Percentiles rank a stretch among this genome's conserved stretches.
phyloP scores from a whole-genome alignment of 23 tunicate genomes.

The Trididemnum miniatum region DNA sequence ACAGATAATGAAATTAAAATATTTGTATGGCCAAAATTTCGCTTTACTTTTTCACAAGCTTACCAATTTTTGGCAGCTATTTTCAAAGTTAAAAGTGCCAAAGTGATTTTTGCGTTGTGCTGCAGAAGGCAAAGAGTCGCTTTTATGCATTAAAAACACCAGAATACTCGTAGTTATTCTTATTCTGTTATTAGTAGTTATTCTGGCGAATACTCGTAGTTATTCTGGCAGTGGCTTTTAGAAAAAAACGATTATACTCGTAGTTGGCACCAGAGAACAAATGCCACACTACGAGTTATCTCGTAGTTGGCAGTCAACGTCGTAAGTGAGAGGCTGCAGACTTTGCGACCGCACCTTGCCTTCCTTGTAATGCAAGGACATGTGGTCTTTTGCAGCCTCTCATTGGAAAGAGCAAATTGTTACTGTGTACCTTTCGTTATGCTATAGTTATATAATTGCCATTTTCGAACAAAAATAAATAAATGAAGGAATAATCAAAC shows the following conservation, averaged over 20 bases:
- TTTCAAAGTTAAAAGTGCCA: conserved; percentile 16
- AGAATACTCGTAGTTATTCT: conserved; percentile 12
- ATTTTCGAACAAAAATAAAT: too few relatives aligned
- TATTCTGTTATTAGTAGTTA: not conserved
- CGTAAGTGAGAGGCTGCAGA: too few relatives aligned
- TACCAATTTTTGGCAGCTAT: conserved; percentile 15
- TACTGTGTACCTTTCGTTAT: too few relatives aligned
- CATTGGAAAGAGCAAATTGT: too few relatives aligned
- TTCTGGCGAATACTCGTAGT: conserved; percentile 10
- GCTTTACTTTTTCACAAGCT: not conserved
- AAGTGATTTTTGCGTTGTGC: conserved; percentile 28
- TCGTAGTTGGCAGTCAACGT: conserved; percentile 26
- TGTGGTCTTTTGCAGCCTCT: too few relatives aligned
- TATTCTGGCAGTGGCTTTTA: conserved; percentile 7
- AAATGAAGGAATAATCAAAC: too few relatives aligned
- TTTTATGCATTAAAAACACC: conserved; percentile 11
- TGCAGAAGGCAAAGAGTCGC: conserved; percentile 2
- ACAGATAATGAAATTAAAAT: not conserved
- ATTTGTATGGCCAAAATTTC: conserved; percentile 23
- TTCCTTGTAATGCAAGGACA: too few relatives aligned
- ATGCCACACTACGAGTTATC: conserved; percentile 10
- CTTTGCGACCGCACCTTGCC: too few relatives aligned
- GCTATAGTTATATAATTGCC: too few relatives aligned
- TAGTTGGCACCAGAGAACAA: conserved; percentile 27
- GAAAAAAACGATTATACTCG: conserved; percentile 13